Conservation (phyloP, 2,797 vertebrate species). For the Graptemys geographica region DNA sequence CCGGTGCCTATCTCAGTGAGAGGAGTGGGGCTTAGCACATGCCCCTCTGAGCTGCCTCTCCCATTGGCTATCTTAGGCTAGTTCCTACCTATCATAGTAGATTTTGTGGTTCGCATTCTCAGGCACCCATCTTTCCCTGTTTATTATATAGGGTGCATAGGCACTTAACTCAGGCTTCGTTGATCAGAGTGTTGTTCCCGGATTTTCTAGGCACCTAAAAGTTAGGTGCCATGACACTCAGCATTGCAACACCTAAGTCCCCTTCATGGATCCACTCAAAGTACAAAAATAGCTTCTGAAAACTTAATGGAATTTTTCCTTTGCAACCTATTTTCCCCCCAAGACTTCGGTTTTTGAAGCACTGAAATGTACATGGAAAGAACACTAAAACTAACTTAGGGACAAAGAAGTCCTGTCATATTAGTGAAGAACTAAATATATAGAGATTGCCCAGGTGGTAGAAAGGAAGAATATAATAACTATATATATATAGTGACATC, state of each 20-base stretch:
- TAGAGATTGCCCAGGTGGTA: background rate
- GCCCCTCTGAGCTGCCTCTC: background rate
- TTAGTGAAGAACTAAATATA: background rate
- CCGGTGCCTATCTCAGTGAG: background rate
- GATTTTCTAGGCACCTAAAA: background rate
- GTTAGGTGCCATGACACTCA: background rate
- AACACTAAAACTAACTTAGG: background rate
- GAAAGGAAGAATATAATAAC: background rate
- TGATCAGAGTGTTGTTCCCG: background rate
- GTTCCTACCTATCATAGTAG: background rate
- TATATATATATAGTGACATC: background rate
- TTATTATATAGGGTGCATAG: background rate
- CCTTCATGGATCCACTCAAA: background rate
- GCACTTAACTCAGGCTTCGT: background rate
- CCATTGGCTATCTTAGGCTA: background rate
- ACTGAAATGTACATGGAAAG: constrained; percentile 17
- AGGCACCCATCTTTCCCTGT: background rate
- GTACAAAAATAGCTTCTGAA: background rate
- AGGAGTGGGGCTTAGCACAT: background rate
- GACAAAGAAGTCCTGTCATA: background rate
- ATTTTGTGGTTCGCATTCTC: background rate
- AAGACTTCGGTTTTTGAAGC: constrained; percentile 5
- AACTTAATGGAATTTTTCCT: background rate
- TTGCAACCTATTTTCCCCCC: background rate
- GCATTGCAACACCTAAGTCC: background rate